Base-by-base conservation (phyloP, 2,888 invertebrate species). In the Mallateleia sp. region DNA sequence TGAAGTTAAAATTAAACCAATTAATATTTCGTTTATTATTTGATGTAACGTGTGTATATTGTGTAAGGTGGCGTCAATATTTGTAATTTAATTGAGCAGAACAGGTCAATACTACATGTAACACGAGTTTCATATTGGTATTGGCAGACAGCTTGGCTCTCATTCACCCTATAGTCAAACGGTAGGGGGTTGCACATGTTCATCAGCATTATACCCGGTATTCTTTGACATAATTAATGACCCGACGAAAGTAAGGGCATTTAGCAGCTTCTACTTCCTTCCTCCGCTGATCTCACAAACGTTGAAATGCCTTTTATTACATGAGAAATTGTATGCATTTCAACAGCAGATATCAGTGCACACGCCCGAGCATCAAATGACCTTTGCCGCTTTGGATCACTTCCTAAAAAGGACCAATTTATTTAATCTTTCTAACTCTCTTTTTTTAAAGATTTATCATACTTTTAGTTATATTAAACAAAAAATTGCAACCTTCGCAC, bases 221-320 rank as follows among this genome's bases (percentile, higher is more conserved):
- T 91, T 90, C 90, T 74, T 87, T 90, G 90, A 89, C 64, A 90
- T 94, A 94, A 94, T 94, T 94, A 93, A 94, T 90, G 92, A 91
- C 89, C 91, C 91, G 93, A 93, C 92, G 94, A 93, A 93, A 94
- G 92, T 87, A 89, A 88, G 85, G 88, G 88, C 93, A 89, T 93
- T 93, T 92, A 92, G 91, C 91, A 92, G 89, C 90, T 66, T 90
- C 85, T 82, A 88, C 89, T 92, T 93, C 91, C 93, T 92, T 90
- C 77, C 86, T 84, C n/a, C 15, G 47, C 50, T 24, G 32, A 50
- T 75, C 60, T 72, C 54, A 72, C 14, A 56, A 34, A 82, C 66
- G 32, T 62, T 18, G 24, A 69, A 86, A 75, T 80, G 85, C 74
- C 85, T 88, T 91, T 88, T 87, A 79, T 84, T 83, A 86, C 81